These are phyloP conservation scores for Melanophora roralis DNA, from an alignment of 2,888 invertebrate genomes.

Conservation along the genomic window DNA sequence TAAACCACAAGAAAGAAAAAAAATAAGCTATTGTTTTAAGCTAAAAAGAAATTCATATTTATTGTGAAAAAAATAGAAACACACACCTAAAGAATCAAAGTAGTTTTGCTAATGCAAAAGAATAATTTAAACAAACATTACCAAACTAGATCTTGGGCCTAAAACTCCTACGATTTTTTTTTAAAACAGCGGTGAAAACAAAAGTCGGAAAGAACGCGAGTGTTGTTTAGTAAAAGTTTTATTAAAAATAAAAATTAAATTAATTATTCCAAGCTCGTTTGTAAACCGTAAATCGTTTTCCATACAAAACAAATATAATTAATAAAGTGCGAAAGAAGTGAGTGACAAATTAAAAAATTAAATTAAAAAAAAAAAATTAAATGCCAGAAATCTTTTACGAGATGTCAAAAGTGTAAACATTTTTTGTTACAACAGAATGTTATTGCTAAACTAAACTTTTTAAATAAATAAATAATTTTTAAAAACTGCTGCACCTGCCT, in stretches of 20 bases:
- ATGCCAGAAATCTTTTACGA: not conserved
- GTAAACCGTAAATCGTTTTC: conserved; percentile 30
- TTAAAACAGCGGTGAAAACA: not conserved
- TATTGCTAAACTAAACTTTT: not conserved
- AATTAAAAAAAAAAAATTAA: not conserved
- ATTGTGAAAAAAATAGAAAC: conserved; percentile 8
- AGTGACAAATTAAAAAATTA: not conserved
- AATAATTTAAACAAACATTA: conserved; percentile 38
- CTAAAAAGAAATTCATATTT: conserved; percentile 30
- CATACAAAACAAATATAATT: conserved; percentile 13
- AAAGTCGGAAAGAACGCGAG: conserved; percentile 33
- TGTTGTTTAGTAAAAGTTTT: not conserved
- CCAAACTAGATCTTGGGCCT: conserved; percentile 19
- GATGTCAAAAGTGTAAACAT: conserved; percentile 8
- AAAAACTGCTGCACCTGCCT: conserved; percentile 10
- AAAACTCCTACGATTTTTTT: conserved; percentile 25
- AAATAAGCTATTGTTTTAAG: conserved; percentile 36
- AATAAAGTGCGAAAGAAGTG: conserved; percentile 37
- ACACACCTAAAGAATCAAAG: conserved; percentile 10
- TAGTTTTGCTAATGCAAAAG: conserved; percentile 7
- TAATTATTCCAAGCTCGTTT: not conserved
- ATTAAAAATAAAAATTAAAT: not conserved
- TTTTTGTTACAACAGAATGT: conserved; percentile 6
- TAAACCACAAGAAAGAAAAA: conserved; percentile 14
- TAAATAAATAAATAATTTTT: not conserved